Percentiles rank a stretch among this genome's conserved stretches.
phyloP scores from a whole-genome alignment of 2,888 invertebrate genomes.

The Sarcophaga caerulescens region DNA sequence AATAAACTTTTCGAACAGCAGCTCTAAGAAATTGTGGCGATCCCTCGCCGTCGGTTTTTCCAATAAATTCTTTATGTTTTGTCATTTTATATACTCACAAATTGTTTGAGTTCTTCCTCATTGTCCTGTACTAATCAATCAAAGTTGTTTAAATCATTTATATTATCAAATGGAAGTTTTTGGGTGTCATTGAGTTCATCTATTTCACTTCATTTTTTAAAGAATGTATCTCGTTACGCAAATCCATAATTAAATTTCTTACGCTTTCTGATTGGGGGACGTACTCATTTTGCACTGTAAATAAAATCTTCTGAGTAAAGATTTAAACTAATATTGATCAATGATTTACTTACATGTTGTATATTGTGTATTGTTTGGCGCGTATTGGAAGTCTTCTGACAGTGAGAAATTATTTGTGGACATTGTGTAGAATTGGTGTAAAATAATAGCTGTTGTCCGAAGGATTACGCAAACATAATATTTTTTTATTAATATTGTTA shows the following conservation, averaged over 20 bases:
- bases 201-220: slow-evolving; percentile 26
- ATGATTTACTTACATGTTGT: slow-evolving; percentile 46
- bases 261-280: slow-evolving; percentile 26
- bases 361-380: slow-evolving; percentile 34
- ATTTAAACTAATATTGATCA: slow-evolving; percentile 11
- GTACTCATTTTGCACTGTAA: too few relatives aligned
- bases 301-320: too few relatives aligned
- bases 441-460: slow-evolving; percentile 48
- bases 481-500: slow-evolving; percentile 52
- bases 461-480: slow-evolving; percentile 45
- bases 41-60: too few relatives aligned
- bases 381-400: slow-evolving; percentile 37
- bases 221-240: slow-evolving; percentile 35
- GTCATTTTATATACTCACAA: too few relatives aligned
- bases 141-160: too few relatives aligned
- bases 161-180: too few relatives aligned
- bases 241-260: slow-evolving; percentile 37
- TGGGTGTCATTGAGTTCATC: too few relatives aligned
- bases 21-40: too few relatives aligned
- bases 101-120: too few relatives aligned
- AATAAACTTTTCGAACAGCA: slow-evolving; percentile 35
- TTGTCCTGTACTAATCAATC: too few relatives aligned
- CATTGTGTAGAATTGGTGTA: slow-evolving; percentile 45
- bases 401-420: slow-evolving; percentile 20
- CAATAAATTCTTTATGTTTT: too few relatives aligned